phyloP scores from a whole-genome alignment of 2,113 vertebrate species.

The Entelurus aequoreus region DNA sequence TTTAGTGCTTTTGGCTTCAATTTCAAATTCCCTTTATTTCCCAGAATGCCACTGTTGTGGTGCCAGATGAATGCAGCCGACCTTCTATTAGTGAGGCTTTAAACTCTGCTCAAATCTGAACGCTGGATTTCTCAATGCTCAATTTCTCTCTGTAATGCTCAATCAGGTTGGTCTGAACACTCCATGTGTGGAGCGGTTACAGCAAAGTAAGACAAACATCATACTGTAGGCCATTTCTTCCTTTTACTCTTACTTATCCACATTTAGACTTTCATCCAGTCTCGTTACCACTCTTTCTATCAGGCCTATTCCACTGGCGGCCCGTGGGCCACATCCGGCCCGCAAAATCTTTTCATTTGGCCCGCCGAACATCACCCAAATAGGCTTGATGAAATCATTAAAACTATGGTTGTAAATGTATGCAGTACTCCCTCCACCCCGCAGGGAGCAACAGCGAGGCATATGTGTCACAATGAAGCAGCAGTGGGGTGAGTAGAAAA shows the following conservation, averaged over 20 bases:
- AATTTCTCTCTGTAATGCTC: background rate
- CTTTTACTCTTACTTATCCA: constrained; percentile 12
- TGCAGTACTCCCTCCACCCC: too few species aligned
- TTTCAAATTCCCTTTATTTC: constrained; percentile 13
- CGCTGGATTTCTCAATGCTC: background rate
- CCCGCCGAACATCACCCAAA: too few species aligned
- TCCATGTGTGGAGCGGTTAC: constrained; percentile 1
- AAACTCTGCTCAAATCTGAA: background rate
- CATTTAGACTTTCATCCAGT: constrained; percentile 9
- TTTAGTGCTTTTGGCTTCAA: constrained; percentile 16
- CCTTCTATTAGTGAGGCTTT: constrained; percentile 4
- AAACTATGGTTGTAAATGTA: too few species aligned
- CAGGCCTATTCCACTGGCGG: background rate
- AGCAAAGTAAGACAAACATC: constrained; percentile 8
- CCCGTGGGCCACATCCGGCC: too few species aligned
- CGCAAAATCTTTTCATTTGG: too few species aligned
- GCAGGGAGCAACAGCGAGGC: too few species aligned
- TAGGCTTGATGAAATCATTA: too few species aligned
- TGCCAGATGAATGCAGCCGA: constrained; percentile 10
- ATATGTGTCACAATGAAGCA: too few species aligned
- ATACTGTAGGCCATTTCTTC: constrained; percentile 3
- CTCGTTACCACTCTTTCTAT: constrained; percentile 24
- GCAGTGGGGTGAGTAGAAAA: too few species aligned
- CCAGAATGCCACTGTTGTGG: constrained; percentile 3
- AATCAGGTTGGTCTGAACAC: constrained; percentile 5